phyloP scores from a whole-genome alignment of 2,113 vertebrate genomes.

The Ciconia stormi region DNA sequence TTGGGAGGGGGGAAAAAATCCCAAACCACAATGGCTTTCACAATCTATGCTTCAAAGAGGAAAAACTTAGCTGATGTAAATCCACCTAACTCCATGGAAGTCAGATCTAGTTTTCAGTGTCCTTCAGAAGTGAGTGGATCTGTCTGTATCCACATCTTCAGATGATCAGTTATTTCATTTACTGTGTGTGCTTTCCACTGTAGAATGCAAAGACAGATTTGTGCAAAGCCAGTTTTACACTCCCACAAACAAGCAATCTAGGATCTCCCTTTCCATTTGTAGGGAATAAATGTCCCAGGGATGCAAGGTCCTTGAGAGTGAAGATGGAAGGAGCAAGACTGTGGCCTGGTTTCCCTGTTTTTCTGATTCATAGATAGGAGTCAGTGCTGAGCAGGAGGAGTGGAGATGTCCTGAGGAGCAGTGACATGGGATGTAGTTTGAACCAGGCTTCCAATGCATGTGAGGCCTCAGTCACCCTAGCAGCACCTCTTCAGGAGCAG shows the following conservation, averaged over 20 bases:
- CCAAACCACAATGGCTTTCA: not conserved
- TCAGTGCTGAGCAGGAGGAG: not conserved
- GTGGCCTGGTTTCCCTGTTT: not conserved
- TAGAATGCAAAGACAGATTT: not conserved
- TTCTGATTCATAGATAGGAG: not conserved
- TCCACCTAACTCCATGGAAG: not conserved
- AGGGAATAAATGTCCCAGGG: not conserved
- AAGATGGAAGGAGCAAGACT: not conserved
- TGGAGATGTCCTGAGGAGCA: not conserved
- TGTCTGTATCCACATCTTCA: not conserved
- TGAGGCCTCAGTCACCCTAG: not conserved
- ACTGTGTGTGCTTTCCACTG: not conserved
- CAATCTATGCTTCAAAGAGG: not conserved
- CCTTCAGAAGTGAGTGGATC: not conserved
- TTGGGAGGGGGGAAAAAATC: rapidly evolving
- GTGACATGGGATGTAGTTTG: not conserved
- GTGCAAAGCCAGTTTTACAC: not conserved
- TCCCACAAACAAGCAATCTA: not conserved
- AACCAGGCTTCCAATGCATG: not conserved
- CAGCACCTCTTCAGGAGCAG: not conserved
- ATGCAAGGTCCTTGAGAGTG: not conserved
- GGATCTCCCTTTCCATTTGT: not conserved
- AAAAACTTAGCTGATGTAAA: not conserved
- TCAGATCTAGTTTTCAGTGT: not conserved
- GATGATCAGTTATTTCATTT: not conserved